Evolutionary conservation across 2,113 vertebrate genomes (phyloP), one percentile per base, ranked within the genome.

Genomic region (Hydrolagus affinis): DNA sequence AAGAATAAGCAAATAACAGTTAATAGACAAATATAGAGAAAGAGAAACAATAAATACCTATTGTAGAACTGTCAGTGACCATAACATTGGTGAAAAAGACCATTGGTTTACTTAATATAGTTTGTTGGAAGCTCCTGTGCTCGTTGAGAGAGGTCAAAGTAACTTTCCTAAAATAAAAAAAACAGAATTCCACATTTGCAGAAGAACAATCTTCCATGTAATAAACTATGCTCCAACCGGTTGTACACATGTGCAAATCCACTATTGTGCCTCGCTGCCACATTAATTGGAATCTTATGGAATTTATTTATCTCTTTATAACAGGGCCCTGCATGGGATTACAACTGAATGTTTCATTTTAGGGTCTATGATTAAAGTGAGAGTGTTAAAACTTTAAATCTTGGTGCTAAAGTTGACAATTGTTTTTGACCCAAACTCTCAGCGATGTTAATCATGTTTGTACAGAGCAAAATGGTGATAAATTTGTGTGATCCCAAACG

Each of bases 51-150:
- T 44, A 44, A 87, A 0, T 85, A 87, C 69, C 87, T 71, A 87
- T 88, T 4, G 86, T 85, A 21, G 71, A 85, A 14, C 72, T 74
- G 0, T 85, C 23, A 87, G 89, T 87, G 88, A 85, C 72, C 85
- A 75, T 90, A 6, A 88, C 68, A 0, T 90, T 89, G 70, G 87
- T 70, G n/a, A 92, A 90, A 87, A 92, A 91, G 23, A 90, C 23
- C 89, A 91, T 88, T 1, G 89, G 75, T 32, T 88, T 90, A 77
- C 87, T 90, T 86, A 90, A 11, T 60, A 91, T 85, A 0, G 86
- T 90, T 87, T 91, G 88, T 88, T 89, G 86, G 64, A 88, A 90
- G 85, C 90, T 87, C 88, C 92, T 90, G 85, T 91, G 89, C 78
- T 93, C 89, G 10, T 85, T 85, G 71, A 88, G 88, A 80, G 83